phyloP scores from a whole-genome alignment of 2,888 invertebrate species.

The Ecdyonurus torrentis region DNA sequence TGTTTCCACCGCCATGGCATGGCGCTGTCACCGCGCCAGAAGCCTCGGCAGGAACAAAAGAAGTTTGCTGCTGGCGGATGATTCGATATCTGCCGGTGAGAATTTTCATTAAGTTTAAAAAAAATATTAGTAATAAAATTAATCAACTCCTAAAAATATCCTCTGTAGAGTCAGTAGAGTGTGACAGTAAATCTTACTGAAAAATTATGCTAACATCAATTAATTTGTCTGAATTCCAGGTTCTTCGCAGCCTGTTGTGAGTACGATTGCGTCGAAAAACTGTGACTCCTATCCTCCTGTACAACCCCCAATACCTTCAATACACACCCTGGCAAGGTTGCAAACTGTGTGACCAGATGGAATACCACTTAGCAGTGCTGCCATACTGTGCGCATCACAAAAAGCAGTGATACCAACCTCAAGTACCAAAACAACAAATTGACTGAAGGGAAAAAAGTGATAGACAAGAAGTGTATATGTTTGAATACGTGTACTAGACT shows the following conservation, averaged over 20 bases:
- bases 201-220: no score
- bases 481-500: no score
- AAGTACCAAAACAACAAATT: background rate
- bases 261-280: background rate
- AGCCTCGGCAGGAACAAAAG: background rate
- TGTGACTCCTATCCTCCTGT: background rate
- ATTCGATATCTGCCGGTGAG: conserved; percentile 1
- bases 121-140: no score
- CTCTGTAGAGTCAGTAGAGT: no score
- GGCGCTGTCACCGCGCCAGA: conserved; percentile 36
- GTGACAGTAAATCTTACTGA: no score
- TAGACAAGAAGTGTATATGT: background rate
- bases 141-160: no score
- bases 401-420: background rate
- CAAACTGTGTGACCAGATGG: no score
- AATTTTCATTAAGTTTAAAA: background rate
- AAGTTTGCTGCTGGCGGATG: conserved; percentile 2
- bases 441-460: background rate
- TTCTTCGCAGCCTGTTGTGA: background rate
- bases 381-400: no score
- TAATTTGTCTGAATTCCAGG: background rate
- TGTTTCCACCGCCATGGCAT: conserved; percentile 38
- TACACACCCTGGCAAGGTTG: no score
- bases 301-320: background rate
- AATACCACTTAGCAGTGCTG: no score